These are phyloP conservation scores for Daubentonia madagascariensis DNA, from an alignment of 2,113 vertebrate species.

Conservation along the genomic window DNA sequence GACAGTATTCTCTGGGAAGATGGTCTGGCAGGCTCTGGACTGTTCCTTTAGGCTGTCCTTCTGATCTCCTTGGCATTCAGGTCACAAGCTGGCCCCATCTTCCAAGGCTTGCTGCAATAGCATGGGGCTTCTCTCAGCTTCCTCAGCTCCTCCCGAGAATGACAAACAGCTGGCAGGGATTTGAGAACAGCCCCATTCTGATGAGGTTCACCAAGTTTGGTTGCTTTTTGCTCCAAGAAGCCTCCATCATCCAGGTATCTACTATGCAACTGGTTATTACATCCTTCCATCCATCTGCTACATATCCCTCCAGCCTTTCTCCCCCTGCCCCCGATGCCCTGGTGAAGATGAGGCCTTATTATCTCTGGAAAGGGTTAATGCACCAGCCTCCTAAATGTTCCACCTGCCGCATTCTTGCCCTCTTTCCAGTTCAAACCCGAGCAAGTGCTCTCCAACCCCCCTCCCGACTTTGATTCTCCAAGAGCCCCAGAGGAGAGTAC, in stretches of 20 bases:
- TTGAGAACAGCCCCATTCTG: neutral
- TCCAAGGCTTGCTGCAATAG: neutral
- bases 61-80: neutral
- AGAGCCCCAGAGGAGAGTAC: neutral
- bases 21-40: neutral
- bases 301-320: neutral
- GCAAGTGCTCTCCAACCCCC: neutral
- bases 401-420: neutral
- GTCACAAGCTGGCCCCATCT: neutral
- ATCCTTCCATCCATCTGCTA: neutral
- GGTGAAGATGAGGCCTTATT: neutral
- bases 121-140: neutral
- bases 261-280: too few species aligned
- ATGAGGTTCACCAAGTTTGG: neutral
- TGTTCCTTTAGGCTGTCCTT: neutral
- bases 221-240: neutral
- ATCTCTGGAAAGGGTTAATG: neutral
- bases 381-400: neutral
- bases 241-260: neutral
- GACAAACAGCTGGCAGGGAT: neutral
- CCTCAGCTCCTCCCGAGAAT: neutral
- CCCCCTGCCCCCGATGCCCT: neutral
- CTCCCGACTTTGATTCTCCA: neutral
- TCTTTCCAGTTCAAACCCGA: neutral
- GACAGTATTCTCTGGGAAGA: neutral